Evolutionary conservation across 1,140 invertebrate genomes (phyloP), one percentile per base, ranked within the genome.

Genomic region (Bilobella aurantiaca): DNA sequence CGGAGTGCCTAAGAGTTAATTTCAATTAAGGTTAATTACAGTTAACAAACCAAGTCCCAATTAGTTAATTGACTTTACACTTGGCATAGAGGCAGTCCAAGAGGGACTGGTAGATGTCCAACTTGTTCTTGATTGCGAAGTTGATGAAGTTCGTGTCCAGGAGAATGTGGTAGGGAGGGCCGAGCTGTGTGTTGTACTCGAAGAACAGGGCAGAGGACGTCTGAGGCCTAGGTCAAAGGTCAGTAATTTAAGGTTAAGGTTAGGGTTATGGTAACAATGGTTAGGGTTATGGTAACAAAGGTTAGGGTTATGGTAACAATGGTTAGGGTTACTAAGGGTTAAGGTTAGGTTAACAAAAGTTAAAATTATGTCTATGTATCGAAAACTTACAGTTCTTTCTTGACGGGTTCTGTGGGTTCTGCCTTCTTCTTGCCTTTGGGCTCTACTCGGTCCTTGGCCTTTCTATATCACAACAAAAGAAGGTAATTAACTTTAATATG

Each of bases 1-100:
- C 1, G 96, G 95, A 75, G 95, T 95, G 78, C 83, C 84, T 86
- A 73, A 46, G 75, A 74, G 63, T 66, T n/a, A n/a, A n/a, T n/a
- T n/a, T n/a, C n/a, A n/a, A n/a, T n/a, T n/a, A n/a, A n/a, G n/a
- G n/a, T n/a, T n/a, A n/a, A n/a, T n/a, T n/a, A n/a, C n/a, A n/a
- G n/a, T n/a, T n/a, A n/a, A n/a, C n/a, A n/a, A n/a, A n/a, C n/a
- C n/a, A n/a, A n/a, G n/a, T n/a, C n/a, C n/a, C n/a, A n/a, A n/a
- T n/a, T n/a, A n/a, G n/a, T n/a, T n/a, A n/a, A n/a, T n/a, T n/a
- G n/a, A n/a, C n/a, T 53, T 78, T 77, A 85, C 96, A 97, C 80
- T 98, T 99, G 14, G 96, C 96, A 80, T 97, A 98, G 1, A 99
- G 79, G 78, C 96, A 99, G 74, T 98, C 93, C 94, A 98, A 98